These are phyloP conservation scores for Dromas ardeola DNA, from an alignment of 2,113 vertebrate species.

Conservation along the genomic window DNA sequence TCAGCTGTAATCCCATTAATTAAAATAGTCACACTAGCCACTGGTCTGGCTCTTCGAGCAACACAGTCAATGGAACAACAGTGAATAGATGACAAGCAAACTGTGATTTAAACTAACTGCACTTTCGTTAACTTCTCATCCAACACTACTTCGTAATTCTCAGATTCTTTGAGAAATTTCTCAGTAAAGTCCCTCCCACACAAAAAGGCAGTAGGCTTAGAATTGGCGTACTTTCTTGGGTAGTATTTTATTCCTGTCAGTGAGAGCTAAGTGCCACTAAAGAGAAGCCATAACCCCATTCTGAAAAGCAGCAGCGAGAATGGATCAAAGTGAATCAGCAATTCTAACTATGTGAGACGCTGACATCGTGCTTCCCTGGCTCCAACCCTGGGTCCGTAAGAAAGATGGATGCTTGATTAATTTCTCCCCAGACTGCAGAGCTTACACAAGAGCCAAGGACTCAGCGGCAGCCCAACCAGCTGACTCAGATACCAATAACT, in stretches of 20 bases:
- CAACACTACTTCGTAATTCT: neutral
- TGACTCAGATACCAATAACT: neutral
- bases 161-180: neutral
- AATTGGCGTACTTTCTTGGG: neutral
- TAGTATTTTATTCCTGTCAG: neutral
- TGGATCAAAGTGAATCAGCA: constrained; percentile 9
- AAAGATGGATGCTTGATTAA: constrained; percentile 21
- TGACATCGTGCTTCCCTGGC: constrained; percentile 11
- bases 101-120: neutral
- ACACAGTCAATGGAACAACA: neutral
- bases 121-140: neutral
- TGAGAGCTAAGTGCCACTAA: neutral
- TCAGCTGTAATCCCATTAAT: neutral
- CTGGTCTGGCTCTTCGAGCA: neutral
- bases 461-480: neutral
- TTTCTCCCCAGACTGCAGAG: constrained; percentile 4
- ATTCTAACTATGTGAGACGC: neutral
- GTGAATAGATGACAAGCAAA: neutral
- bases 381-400: neutral
- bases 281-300: neutral
- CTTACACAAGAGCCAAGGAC: neutral
- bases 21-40: neutral
- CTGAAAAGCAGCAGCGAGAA: neutral
- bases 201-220: neutral
- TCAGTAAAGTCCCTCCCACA: neutral